phyloP scores from a whole-genome alignment of 1,140 invertebrate genomes.

The Akabosia matsudoensis region DNA sequence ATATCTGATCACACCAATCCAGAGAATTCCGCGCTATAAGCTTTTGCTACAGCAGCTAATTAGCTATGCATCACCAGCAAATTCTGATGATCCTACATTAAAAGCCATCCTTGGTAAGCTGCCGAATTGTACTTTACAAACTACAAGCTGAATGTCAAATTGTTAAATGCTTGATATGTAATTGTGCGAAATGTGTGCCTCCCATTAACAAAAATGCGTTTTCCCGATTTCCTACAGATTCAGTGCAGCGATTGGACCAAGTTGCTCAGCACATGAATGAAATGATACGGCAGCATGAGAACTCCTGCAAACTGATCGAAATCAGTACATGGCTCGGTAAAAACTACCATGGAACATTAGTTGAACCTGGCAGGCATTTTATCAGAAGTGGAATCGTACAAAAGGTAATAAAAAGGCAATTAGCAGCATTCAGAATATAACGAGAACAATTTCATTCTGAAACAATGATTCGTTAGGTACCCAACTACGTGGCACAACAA shows the following conservation, averaged over 20 bases:
- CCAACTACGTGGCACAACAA: background rate
- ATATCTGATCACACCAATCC: slow-evolving; percentile 45
- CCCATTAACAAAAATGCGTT: background rate
- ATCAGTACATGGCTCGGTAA: slow-evolving; percentile 37
- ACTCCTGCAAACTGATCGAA: slow-evolving; percentile 39
- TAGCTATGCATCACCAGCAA: background rate
- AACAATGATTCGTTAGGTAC: background rate
- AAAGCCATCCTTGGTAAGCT: slow-evolving; percentile 12
- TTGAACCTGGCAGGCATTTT: slow-evolving; percentile 41
- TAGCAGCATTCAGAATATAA: no score
- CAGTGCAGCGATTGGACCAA: slow-evolving; percentile 37
- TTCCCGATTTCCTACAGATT: slow-evolving; percentile 24
- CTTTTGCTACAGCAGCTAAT: slow-evolving; percentile 41
- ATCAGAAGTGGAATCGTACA: slow-evolving; percentile 33
- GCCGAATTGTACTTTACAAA: background rate
- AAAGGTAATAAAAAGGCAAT: background rate
- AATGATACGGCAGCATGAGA: slow-evolving; percentile 43
- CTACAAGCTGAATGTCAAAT: background rate
- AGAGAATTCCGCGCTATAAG: slow-evolving; percentile 45
- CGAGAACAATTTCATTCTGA: no score
- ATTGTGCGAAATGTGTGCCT: background rate
- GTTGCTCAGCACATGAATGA: slow-evolving; percentile 46
- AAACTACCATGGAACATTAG: slow-evolving; percentile 35
- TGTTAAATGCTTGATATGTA: background rate
- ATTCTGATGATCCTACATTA: background rate